Evolutionary conservation across 2,113 vertebrate species (phyloP).

Genomic region (Cottus gobio): DNA sequence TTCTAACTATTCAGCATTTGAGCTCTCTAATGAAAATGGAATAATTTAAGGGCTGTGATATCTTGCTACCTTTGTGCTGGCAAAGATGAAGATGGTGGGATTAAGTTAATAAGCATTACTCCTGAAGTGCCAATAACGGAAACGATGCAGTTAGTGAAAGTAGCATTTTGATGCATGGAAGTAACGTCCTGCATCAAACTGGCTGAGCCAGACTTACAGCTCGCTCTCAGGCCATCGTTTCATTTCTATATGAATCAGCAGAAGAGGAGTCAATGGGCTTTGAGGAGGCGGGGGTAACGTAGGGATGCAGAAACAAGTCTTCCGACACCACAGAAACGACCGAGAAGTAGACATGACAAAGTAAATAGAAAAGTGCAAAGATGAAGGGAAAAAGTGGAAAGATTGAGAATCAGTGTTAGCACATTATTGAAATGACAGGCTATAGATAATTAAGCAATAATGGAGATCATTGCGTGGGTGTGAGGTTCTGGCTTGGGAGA

Average conservation of each 20-base stretch:
- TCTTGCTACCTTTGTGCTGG: neutral
- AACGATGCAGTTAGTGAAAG: neutral
- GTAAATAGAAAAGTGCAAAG: conserved; percentile 25
- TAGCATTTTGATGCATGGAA: neutral
- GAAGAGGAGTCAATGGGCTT: conserved; percentile 35
- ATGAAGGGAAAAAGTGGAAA: conserved; percentile 41
- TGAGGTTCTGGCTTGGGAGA: conserved; percentile 45
- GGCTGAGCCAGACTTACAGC: conserved; percentile 9
- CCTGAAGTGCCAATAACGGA: neutral
- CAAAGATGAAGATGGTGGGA: conserved; percentile 21
- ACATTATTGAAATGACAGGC: conserved; percentile 60
- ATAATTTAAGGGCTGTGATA: conserved; percentile 26
- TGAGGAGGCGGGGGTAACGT: conserved; percentile 15
- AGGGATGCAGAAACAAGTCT: conserved; percentile 1
- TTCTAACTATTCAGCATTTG: conserved; percentile 17
- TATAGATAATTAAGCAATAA: conserved; percentile 73
- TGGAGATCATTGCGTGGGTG: conserved; percentile 57
- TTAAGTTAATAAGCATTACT: conserved; percentile 16
- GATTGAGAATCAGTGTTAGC: conserved; percentile 22
- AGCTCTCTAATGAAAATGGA: conserved; percentile 16
- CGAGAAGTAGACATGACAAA: neutral
- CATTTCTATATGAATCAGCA: conserved; percentile 30
- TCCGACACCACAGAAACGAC: conserved; percentile 4
- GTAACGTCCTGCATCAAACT: conserved; percentile 27
- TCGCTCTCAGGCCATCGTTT: neutral